Percentiles rank a stretch among this genome's conserved stretches.
Conservation (phyloP, 2,797 vertebrate genomes). For the Prionace glauca region DNA sequence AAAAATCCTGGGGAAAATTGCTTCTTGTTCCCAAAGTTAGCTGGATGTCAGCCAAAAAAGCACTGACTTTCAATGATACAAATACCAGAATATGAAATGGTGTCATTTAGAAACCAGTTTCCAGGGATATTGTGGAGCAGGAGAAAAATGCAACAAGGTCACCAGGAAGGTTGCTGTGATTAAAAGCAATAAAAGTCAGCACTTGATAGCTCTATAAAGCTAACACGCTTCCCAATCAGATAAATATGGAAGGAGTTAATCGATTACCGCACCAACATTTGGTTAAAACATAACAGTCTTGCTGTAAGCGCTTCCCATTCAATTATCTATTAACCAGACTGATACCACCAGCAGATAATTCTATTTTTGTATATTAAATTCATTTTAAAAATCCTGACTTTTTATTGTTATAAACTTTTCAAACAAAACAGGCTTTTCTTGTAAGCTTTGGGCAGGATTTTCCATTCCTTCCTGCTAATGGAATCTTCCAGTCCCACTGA, state of each 20-base stretch:
- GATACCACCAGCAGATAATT: background rate
- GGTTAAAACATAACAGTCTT: background rate
- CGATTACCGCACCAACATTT: background rate
- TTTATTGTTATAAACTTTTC: background rate
- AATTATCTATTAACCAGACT: background rate
- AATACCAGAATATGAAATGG: slow-evolving; percentile 21
- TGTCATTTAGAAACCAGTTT: background rate
- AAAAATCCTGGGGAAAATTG: background rate
- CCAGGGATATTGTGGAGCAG: background rate
- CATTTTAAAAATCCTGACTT: background rate
- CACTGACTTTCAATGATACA: background rate
- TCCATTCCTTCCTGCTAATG: no score
- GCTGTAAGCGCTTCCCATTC: background rate
- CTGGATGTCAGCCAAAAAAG: background rate
- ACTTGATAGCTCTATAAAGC: background rate
- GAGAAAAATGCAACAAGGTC: background rate
- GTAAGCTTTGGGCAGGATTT: background rate
- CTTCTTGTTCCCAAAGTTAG: slow-evolving; percentile 3
- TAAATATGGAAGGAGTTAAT: background rate
- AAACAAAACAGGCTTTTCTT: background rate
- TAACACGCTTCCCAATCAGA: background rate
- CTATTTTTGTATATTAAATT: background rate
- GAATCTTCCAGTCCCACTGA: no score
- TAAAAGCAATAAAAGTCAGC: slow-evolving; percentile 12
- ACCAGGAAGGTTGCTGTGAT: background rate